Evolutionary conservation across 2,113 vertebrate genomes (phyloP), one percentile per base, ranked within the genome.

Genomic region (Phoxinus phoxinus): DNA sequence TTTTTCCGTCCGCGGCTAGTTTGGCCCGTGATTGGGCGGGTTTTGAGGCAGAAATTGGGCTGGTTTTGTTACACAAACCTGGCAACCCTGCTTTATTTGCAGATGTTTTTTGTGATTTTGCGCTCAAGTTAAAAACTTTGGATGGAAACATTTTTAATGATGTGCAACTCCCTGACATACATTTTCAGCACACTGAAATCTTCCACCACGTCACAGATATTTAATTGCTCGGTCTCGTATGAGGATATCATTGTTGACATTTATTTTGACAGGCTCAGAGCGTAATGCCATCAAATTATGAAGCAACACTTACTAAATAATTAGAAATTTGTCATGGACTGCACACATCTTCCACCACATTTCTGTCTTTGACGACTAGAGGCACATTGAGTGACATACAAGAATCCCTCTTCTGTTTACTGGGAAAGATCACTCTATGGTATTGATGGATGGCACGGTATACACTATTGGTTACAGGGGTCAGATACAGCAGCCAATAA

Each of bases 401-500:
- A 30, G 19, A 56, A 56, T 72, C 30, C 3, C 30, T 32, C 23
- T 72, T 61, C 23, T 58, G 48, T 58, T 83, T 67, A 79, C 59
- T 59, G 53, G 32, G 59, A 74, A 84, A 82, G 21, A 48, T 58
- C 83, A 77, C 90, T 77, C 35, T 32, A 8, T 35, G 23, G 83
- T 85, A 63, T 35, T 88, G 86, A 86, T 61, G 89, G 91, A 83
- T 77, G 88, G 88, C 90, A 92, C 88, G 84, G 85, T 86, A 87
- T 81, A 84, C 87, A 71, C 89, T 83, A 32, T 86, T 84, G 86
- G 86, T 88, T 87, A 89, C 90, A 90, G 90, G 91, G 92, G 93
- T 93, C 92, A 93, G 91, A 93, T 94, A 94, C 89, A 86, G 92
- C 84, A 35, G 83, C 69, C 91, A 86, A 91, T 94, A 92, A 93